phyloP scores from a whole-genome alignment of 2,797 vertebrate species.

The Sebastes itinus region DNA sequence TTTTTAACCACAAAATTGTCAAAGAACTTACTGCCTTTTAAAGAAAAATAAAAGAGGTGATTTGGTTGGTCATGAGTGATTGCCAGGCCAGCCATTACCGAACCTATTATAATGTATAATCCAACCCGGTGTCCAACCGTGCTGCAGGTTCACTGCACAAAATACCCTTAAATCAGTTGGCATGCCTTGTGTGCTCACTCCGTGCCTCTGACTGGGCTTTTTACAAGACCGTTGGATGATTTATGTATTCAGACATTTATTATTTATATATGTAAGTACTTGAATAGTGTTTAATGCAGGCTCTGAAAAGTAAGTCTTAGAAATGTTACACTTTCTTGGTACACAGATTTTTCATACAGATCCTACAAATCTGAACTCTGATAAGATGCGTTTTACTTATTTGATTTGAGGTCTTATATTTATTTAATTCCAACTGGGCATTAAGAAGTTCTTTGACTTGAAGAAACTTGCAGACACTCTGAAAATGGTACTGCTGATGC shows the following conservation, averaged over 20 bases:
- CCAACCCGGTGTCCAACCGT: neutral
- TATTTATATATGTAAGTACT: slow-evolving; percentile 23
- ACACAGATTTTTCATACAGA: neutral
- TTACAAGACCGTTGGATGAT: neutral
- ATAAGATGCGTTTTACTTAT: neutral
- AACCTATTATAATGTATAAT: neutral
- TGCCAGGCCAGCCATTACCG: neutral
- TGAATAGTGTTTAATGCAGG: slow-evolving; percentile 4
- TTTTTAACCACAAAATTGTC: neutral
- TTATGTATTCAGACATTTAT: slow-evolving; percentile 32
- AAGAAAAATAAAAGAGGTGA: neutral
- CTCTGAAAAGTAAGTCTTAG: neutral
- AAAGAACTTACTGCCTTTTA: neutral
- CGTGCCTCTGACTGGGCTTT: neutral
- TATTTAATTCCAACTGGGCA: slow-evolving; percentile 2
- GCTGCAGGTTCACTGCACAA: neutral
- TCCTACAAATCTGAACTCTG: neutral
- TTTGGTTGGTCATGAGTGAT: neutral
- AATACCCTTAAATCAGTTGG: neutral
- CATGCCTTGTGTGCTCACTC: neutral
- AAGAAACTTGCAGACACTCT: slow-evolving; percentile 43
- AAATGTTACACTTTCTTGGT: neutral
- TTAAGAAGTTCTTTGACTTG: slow-evolving; percentile 22
- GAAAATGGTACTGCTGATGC: slow-evolving; percentile 54
- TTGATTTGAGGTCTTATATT: slow-evolving; percentile 1